Conservation (phyloP, 2,888 invertebrate genomes). For the Heliconius sara region DNA sequence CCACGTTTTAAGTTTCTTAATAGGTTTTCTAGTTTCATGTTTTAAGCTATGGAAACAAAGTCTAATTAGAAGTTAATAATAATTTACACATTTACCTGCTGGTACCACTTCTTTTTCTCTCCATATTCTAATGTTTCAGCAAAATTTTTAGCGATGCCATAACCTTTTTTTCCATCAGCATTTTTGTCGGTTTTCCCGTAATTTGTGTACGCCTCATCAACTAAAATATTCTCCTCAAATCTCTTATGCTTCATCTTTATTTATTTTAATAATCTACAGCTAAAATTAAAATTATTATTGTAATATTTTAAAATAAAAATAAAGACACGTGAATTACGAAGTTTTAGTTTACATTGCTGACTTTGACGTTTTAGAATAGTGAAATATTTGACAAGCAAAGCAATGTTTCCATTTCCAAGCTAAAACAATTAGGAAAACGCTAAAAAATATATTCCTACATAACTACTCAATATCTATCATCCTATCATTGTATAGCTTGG, state of each 20-base stretch:
- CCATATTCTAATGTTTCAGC: constrained; percentile 79
- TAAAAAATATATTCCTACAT: too few relatives aligned
- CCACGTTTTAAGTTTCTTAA: background rate
- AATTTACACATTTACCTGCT: constrained; percentile 73
- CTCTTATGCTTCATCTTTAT: constrained; percentile 77
- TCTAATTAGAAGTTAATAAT: background rate
- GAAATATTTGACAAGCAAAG: background rate
- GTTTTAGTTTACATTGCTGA: constrained; percentile 20
- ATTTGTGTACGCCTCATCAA: constrained; percentile 79
- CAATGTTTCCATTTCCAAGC: background rate
- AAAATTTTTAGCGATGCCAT: constrained; percentile 77
- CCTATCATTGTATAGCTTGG: too few relatives aligned
- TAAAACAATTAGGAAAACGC: too few relatives aligned
- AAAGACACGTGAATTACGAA: constrained; percentile 45
- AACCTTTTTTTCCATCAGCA: constrained; percentile 74
- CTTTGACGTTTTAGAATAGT: background rate
- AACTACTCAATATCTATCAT: too few relatives aligned
- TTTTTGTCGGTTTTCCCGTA: constrained; percentile 74
- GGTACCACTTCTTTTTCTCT: constrained; percentile 86
- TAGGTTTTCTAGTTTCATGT: background rate
- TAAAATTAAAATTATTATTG: background rate
- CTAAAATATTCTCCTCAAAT: constrained; percentile 79
- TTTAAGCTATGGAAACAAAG: background rate
- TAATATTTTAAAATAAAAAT: constrained; percentile 40
- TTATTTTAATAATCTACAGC: constrained; percentile 13